A percentile compares a stretch with the other conserved stretches of the same genome.
phyloP scores from a whole-genome alignment of 2,113 vertebrate species.

The rabbit (Oryctolagus cuniculus) region mOryCun1.1 NC_091436.1:130663001-130663500 shows the following conservation, averaged over 20 bases:
- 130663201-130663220: constrained; percentile 90
- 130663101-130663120: neutral
- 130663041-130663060: constrained; percentile 60
- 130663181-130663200: constrained; percentile 89
- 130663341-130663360: constrained; percentile 87
- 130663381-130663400: constrained; percentile 86
- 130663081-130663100: neutral
- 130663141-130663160: neutral
- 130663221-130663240: constrained; percentile 86
- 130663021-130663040: neutral
- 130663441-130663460: constrained; percentile 89
- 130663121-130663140: neutral
- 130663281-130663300: constrained; percentile 90
- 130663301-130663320: constrained; percentile 84
- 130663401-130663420: constrained; percentile 89
- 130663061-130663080: neutral
- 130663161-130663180: constrained; percentile 89
- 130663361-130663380: constrained; percentile 89
- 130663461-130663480: neutral
- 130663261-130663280: constrained; percentile 88
- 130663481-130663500: neutral
- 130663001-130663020: constrained; percentile 22
- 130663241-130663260: constrained; percentile 88
- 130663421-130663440: constrained; percentile 89
- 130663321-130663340: constrained; percentile 88